Conservation (phyloP, 1,140 invertebrate species). For the Brachionus sp. region DNA sequence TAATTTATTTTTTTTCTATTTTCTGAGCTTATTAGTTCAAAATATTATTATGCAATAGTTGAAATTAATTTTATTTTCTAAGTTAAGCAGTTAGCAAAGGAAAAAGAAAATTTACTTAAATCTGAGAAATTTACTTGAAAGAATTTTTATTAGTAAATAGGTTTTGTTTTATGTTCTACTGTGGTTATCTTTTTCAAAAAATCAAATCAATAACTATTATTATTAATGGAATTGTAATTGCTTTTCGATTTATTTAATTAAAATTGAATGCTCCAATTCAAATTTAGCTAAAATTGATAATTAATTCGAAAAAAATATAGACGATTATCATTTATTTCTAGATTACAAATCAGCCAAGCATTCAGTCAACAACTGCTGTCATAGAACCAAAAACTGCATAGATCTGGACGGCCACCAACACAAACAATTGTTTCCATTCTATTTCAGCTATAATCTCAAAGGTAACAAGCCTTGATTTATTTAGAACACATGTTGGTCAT, state of each 20-base stretch:
- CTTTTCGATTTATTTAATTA: not conserved
- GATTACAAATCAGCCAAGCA: not conserved
- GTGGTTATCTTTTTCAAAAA: not conserved
- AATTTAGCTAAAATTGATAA: not conserved
- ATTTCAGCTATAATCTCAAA: slow-evolving; percentile 44
- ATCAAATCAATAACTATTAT: not conserved
- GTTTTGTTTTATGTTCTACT: not conserved
- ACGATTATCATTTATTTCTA: not conserved
- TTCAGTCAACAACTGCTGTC: not conserved
- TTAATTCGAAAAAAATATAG: not conserved
- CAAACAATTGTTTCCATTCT: slow-evolving; percentile 46
- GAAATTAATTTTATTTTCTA: too few species aligned
- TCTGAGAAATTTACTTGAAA: too few species aligned
- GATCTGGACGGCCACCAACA: slow-evolving; percentile 9
- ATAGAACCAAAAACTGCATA: slow-evolving; percentile 4
- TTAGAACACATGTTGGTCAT: not conserved
- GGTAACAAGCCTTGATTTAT: slow-evolving; percentile 20
- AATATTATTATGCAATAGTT: too few species aligned
- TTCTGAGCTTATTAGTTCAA: too few species aligned
- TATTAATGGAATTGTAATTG: not conserved
- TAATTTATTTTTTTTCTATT: too few species aligned
- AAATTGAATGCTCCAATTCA: not conserved
- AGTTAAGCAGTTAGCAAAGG: too few species aligned
- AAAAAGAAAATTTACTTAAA: too few species aligned
- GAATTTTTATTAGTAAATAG: too few species aligned